Base-by-base conservation (phyloP, 2,113 vertebrate genomes). In the Thymallus thymallus region DNA sequence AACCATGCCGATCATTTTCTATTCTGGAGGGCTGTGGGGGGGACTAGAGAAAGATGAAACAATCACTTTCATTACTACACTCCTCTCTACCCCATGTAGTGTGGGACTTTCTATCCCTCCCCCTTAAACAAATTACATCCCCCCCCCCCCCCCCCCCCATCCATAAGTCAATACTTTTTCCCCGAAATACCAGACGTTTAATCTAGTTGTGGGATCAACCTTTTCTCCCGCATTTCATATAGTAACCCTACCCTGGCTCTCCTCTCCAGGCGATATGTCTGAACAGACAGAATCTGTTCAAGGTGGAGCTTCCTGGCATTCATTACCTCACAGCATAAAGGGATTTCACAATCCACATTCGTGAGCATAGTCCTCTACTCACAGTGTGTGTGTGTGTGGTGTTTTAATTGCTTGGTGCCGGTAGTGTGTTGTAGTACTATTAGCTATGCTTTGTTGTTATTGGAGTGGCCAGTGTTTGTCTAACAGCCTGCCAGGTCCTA, bases 401-500 rank as follows among this genome's bases (percentile, higher is more conserved):
- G 22, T 24, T 12, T 61, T 61, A 13, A 22, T 51, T 16, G 48
- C 48, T 5, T 14, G 48, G 48, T 51, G 48, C 48, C 18, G 35
- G 35, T 41, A 41, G 35, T 41, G 48, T 51, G 12, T 10, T 51
- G 65, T 41, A 30, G 65, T 26, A n/a, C 65, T n/a, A 67, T 29
- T 64, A 18, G 26, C 41, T 76, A 51, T 78, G 9, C 3, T 41
- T 10, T 83, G 79, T 86, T 83, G 72, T 78, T 80, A 60, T 69
- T 83, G 76, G 78, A 73, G 63, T 73, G 67, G 74, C 75, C 73
- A 64, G 16, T 76, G 71, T 78, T 79, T 76, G 70, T 76, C 73
- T 80, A 78, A 51, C 76, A 76, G 72, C 71, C 67, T 80, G 77
- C 84, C 73, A 82, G 77, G 45, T 60, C 74, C 70, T 72, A 70